Evolutionary conservation across 2,888 invertebrate genomes (phyloP).

Genomic region (Crematogaster levior): DNA sequence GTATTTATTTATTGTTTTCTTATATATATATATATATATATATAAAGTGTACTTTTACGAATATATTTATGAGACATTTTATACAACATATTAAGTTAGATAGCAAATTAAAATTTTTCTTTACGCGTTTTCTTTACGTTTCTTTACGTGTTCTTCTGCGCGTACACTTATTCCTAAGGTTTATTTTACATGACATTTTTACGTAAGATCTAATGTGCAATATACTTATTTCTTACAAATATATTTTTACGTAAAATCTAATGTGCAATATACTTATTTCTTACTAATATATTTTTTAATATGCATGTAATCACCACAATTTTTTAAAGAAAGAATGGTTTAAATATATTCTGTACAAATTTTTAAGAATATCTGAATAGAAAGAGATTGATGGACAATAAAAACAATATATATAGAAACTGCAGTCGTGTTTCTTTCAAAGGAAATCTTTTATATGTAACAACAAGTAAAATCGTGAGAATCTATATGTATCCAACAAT

Average conservation of each 20-base stretch:
- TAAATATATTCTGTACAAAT: slow-evolving; percentile 29
- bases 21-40: not conserved
- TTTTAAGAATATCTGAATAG: slow-evolving; percentile 17
- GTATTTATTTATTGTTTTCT: slow-evolving; percentile 11
- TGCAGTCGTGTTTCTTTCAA: not conserved
- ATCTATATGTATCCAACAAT: no score
- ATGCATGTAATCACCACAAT: slow-evolving; percentile 5
- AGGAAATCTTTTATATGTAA: not conserved
- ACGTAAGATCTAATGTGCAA: not conserved
- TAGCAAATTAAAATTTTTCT: slow-evolving; percentile 3
- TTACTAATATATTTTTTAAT: slow-evolving; percentile 33
- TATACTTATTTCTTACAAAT: slow-evolving; percentile 16
- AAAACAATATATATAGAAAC: slow-evolving; percentile 3
- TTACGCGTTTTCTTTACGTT: no score
- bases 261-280: not conserved
- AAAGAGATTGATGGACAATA: slow-evolving; percentile 34
- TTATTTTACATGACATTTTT: slow-evolving; percentile 8
- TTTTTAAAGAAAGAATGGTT: not conserved
- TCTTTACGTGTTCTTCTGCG: not conserved
- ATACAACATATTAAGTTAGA: not conserved
- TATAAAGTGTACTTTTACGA: not conserved
- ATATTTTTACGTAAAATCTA: slow-evolving; percentile 23
- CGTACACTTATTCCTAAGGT: not conserved
- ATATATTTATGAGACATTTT: slow-evolving; percentile 11
- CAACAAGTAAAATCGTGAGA: no score